phyloP scores from a whole-genome alignment of 1,140 invertebrate genomes.

The Cataglyphis hispanica region DNA sequence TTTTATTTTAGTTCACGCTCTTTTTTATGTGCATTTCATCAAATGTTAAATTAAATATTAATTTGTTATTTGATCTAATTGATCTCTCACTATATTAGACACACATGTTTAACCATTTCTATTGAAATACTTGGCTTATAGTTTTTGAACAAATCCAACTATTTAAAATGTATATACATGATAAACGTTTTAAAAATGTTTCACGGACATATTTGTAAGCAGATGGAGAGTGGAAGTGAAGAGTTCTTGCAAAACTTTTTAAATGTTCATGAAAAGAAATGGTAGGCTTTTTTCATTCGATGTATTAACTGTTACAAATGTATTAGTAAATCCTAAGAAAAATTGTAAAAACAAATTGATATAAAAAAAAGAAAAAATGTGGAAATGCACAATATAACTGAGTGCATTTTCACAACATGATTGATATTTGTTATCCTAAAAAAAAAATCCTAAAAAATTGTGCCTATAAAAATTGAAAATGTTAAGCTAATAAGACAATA shows the following conservation, averaged over 20 bases:
- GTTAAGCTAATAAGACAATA: too few species aligned
- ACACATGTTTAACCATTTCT: not conserved
- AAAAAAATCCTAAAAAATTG: too few species aligned
- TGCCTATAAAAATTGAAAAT: too few species aligned
- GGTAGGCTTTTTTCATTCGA: not conserved
- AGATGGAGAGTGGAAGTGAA: not conserved
- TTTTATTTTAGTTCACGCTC: not conserved
- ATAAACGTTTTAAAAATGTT: not conserved
- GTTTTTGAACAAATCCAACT: conserved; percentile 9
- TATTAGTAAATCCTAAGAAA: not conserved
- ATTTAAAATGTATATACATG: not conserved
- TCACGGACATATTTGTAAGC: not conserved
- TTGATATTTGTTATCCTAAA: too few species aligned
- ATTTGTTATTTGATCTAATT: not conserved
- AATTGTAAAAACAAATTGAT: too few species aligned
- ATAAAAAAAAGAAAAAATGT: too few species aligned
- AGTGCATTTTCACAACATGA: too few species aligned
- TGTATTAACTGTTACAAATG: not conserved
- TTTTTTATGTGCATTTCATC: conserved; percentile 12
- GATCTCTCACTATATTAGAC: not conserved
- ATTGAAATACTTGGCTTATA: not conserved
- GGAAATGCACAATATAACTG: too few species aligned
- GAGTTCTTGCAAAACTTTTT: not conserved
- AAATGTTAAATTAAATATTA: conserved; percentile 12
- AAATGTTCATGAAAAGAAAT: not conserved